Conservation (phyloP, 2,797 vertebrate genomes). For the Pelobates cultripes region DNA sequence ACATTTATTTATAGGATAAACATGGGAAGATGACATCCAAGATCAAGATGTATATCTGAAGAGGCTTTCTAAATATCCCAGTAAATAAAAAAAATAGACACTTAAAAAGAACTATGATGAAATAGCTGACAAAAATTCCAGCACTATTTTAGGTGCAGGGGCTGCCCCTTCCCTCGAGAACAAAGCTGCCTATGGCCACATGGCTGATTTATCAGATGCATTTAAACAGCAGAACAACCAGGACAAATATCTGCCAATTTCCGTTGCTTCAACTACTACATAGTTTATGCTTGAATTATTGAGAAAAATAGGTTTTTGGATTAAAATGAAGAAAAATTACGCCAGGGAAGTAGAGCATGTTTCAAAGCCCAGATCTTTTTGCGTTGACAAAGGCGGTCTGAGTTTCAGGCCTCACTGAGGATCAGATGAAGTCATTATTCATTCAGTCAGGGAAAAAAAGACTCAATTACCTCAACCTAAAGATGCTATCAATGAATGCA, state of each 20-base stretch:
- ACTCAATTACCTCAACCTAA: constrained; percentile 95
- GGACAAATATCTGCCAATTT: constrained; percentile 82
- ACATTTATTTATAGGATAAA: too few species aligned
- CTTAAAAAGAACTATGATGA: constrained; percentile 65
- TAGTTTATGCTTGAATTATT: constrained; percentile 95
- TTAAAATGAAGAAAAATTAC: constrained; percentile 99
- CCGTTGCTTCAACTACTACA: constrained; percentile 79
- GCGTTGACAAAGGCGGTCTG: constrained; percentile 86
- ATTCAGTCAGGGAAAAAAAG: constrained; percentile 87
- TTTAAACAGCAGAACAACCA: constrained; percentile 76
- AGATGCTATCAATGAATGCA: constrained; percentile 91
- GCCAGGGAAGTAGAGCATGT: constrained; percentile 86
- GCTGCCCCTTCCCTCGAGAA: constrained; percentile 77
- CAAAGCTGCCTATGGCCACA: constrained; percentile 71
- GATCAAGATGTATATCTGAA: too few species aligned
- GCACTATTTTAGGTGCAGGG: constrained; percentile 68
- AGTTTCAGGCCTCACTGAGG: constrained; percentile 87
- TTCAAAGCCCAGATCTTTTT: constrained; percentile 85
- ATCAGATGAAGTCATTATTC: constrained; percentile 95
- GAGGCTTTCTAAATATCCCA: constrained; percentile 64
- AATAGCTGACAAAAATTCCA: constrained; percentile 76
- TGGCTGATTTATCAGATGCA: constrained; percentile 87
- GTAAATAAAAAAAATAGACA: constrained; percentile 66
- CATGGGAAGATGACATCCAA: too few species aligned
- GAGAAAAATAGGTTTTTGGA: constrained; percentile 92